Conservation (phyloP, 2,797 vertebrate species). For the Triplophysa yarkandensis region DNA sequence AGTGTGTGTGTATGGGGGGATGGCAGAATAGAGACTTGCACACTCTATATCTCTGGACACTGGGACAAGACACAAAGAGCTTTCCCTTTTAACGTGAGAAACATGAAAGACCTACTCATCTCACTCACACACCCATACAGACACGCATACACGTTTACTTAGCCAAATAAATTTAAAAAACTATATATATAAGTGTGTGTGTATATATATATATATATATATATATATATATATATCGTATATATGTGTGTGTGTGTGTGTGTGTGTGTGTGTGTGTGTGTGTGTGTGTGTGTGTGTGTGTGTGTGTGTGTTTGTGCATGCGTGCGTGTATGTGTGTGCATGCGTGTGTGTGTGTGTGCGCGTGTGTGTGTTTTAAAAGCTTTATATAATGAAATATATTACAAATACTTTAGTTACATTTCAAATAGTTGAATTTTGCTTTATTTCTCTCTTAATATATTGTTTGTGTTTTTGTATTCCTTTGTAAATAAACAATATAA, state of each 20-base stretch:
- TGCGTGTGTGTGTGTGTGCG: too few species aligned
- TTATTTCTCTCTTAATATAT: background rate
- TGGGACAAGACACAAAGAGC: constrained; percentile 78
- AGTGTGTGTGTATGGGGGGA: constrained; percentile 72
- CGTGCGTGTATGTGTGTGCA: too few species aligned
- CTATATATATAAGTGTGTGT: background rate
- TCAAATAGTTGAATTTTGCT: background rate
- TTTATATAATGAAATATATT: too few species aligned
- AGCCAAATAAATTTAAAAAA: background rate
- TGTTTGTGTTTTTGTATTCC: background rate
- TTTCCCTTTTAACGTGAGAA: constrained; percentile 68
- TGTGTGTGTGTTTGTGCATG: too few species aligned
- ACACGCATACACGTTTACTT: background rate
- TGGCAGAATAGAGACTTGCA: constrained; percentile 66
- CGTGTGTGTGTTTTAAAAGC: background rate
- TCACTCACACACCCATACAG: background rate
- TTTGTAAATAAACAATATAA: background rate
- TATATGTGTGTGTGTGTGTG: too few species aligned
- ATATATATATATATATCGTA: too few species aligned
- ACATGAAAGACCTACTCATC: constrained; percentile 71
- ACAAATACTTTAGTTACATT: too few species aligned
- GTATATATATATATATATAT: too few species aligned
- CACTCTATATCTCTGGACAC: constrained; percentile 74
- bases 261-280: too few species aligned
- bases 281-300: too few species aligned